These are phyloP conservation scores for Erebia palarica DNA, from an alignment of 2,888 invertebrate species.

Conservation along the genomic window DNA sequence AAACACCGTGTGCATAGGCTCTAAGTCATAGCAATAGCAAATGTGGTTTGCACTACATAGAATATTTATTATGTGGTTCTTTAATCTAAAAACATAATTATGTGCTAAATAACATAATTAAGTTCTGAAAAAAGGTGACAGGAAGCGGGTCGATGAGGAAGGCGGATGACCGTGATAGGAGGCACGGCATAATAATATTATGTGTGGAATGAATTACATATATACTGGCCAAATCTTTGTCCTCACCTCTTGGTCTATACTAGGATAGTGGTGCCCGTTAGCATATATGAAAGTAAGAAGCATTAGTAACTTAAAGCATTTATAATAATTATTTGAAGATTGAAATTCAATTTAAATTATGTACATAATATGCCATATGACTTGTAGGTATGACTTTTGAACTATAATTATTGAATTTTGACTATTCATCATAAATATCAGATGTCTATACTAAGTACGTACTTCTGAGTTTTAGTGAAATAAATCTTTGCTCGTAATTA, in stretches of 20 bases:
- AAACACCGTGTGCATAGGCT: too few species aligned
- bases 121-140: too few species aligned
- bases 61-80: too few species aligned
- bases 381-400: background rate
- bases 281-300: slow-evolving; percentile 17
- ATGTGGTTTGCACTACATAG: too few species aligned
- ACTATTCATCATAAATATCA: background rate
- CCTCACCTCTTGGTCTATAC: background rate
- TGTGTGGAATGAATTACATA: background rate
- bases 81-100: too few species aligned
- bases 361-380: background rate
- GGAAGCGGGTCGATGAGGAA: too few species aligned
- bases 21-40: too few species aligned
- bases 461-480: background rate
- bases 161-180: too few species aligned
- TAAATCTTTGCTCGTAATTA: too few species aligned
- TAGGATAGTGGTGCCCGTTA: background rate
- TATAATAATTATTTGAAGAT: slow-evolving; percentile 6
- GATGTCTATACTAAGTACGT: background rate
- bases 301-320: background rate
- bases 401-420: background rate
- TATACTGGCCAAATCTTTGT: background rate
- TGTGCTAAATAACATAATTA: too few species aligned
- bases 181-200: too few species aligned
- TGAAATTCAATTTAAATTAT: slow-evolving; percentile 8